Percentiles rank a stretch among this genome's conserved stretches.
phyloP scores from a whole-genome alignment of 2,888 invertebrate genomes.

The Latrodectus elegans region DNA sequence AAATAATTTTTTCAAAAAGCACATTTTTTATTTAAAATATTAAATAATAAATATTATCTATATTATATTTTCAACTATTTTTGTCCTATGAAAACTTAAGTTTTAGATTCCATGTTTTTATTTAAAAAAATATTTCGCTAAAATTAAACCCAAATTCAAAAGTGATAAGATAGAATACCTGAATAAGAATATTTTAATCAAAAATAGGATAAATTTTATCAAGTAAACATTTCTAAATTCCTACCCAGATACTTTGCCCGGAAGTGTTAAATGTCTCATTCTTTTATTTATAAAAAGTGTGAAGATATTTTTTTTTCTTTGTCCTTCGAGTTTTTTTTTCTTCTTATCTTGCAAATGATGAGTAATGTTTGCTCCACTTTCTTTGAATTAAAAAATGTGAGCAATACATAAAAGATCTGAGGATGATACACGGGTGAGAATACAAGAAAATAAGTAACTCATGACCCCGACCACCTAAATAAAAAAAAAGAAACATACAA shows the following conservation, averaged over 20 bases:
- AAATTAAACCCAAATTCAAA: no score
- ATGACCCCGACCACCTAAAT: slow-evolving; percentile 1
- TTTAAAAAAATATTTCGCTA: no score
- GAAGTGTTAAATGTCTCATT: no score
- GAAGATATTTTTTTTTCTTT: not conserved
- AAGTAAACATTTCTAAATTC: not conserved
- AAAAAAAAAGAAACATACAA: slow-evolving; percentile 4
- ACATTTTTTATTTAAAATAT: no score
- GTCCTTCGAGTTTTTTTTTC: not conserved
- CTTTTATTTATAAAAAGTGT: not conserved
- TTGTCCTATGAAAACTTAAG: no score
- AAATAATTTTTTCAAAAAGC: no score
- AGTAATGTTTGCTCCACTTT: not conserved
- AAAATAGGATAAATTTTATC: no score
- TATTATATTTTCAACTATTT: no score
- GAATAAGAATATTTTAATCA: no score
- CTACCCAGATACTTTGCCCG: not conserved
- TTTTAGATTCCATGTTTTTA: no score
- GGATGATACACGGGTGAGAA: not conserved
- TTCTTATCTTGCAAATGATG: not conserved
- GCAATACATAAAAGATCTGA: not conserved
- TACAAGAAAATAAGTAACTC: not conserved
- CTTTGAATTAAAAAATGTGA: not conserved
- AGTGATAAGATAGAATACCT: no score
- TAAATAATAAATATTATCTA: no score